These are phyloP conservation scores for Plectrocnemia conspersa DNA, from an alignment of 1,140 invertebrate genomes.

Conservation along the genomic window DNA sequence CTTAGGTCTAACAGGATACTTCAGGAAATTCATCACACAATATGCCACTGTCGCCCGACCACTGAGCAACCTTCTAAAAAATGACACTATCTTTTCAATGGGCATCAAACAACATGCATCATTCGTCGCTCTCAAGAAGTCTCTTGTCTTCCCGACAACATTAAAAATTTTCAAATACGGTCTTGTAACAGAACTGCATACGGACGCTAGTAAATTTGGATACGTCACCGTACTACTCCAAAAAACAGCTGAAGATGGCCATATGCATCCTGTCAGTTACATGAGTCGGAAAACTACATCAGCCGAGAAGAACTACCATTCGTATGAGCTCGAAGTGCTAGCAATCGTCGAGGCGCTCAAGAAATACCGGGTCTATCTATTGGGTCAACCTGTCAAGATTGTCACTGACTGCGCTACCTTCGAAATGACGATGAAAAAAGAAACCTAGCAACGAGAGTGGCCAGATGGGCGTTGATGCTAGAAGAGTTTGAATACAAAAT, in stretches of 20 bases:
- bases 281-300: neutral
- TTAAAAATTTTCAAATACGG: neutral
- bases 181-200: neutral
- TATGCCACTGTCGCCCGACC: slow-evolving; percentile 37
- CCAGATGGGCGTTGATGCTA: slow-evolving; percentile 38
- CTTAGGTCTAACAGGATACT: slow-evolving; percentile 39
- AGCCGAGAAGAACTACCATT: neutral
- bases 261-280: neutral
- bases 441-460: slow-evolving; percentile 36
- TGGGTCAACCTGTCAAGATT: slow-evolving; percentile 38
- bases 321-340: neutral
- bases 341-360: slow-evolving; percentile 20
- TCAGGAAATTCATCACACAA: slow-evolving; percentile 38
- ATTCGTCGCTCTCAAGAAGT: neutral
- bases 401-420: slow-evolving; percentile 39
- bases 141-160: slow-evolving; percentile 6
- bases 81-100: neutral
- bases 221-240: neutral
- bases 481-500: slow-evolving; percentile 37
- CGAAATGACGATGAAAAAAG: slow-evolving; percentile 35
- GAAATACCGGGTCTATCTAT: slow-evolving; percentile 38
- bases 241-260: neutral
- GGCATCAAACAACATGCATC: neutral
- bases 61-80: neutral
- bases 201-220: neutral